Percentiles rank a stretch among this genome's conserved stretches.
Conservation (phyloP, 2,113 vertebrate genomes). For the Sapayoa aenigma region DNA sequence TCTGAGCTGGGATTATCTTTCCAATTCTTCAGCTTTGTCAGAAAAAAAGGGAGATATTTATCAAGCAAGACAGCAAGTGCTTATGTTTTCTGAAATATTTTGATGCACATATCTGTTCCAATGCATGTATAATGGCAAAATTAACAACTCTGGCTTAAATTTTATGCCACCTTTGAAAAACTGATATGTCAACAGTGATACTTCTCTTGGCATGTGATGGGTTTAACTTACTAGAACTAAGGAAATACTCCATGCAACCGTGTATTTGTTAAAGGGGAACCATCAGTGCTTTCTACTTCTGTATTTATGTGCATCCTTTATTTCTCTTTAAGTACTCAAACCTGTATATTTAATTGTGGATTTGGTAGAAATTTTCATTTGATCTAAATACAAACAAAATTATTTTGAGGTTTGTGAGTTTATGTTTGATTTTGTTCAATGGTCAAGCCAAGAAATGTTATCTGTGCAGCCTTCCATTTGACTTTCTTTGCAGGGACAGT, state of each 20-base stretch:
- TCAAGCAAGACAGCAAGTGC: background rate
- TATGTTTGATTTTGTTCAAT: background rate
- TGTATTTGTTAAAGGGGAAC: background rate
- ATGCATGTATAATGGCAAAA: background rate
- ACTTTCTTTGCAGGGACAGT: background rate
- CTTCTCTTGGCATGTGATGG: background rate
- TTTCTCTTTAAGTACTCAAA: background rate
- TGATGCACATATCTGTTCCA: background rate
- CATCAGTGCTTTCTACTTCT: fast-evolving
- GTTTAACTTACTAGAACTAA: background rate
- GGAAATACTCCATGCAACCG: background rate
- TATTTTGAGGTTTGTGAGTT: background rate
- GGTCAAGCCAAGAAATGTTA: background rate
- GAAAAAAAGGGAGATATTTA: background rate
- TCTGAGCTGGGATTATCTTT: background rate
- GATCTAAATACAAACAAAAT: background rate
- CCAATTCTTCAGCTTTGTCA: background rate
- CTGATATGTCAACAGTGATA: background rate
- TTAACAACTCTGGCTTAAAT: background rate
- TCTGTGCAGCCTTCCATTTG: background rate
- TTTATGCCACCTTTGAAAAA: background rate
- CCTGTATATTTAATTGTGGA: background rate
- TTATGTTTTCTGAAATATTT: background rate
- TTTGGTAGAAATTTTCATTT: background rate
- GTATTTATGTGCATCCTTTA: background rate